These are phyloP conservation scores for Clarias macrocephalus DNA, from an alignment of 2,113 vertebrate species.

Conservation along the genomic window DNA sequence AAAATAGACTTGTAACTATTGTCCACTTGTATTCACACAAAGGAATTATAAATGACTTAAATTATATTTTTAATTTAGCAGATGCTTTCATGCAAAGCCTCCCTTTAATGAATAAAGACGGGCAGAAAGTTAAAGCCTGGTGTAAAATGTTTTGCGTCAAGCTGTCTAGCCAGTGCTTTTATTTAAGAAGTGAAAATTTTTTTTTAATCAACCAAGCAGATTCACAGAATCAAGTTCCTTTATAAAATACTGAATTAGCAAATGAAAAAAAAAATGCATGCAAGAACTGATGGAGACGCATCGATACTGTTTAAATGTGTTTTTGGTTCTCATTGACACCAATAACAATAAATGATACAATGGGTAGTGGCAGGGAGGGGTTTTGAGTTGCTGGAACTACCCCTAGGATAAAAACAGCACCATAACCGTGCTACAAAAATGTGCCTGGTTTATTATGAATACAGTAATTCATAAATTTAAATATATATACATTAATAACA, in stretches of 20 bases:
- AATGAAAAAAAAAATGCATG: background rate
- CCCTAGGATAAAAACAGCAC: too few relatives aligned
- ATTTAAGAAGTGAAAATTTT: background rate
- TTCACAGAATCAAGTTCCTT: background rate
- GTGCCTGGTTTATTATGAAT: too few relatives aligned
- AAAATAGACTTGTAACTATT: background rate
- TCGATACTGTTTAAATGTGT: background rate
- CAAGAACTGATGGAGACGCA: background rate
- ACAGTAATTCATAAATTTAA: too few relatives aligned
- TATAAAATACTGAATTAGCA: background rate
- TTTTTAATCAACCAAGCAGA: background rate
- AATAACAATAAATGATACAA: background rate
- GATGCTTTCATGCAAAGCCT: too few relatives aligned
- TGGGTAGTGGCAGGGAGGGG: too few relatives aligned
- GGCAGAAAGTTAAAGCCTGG: background rate
- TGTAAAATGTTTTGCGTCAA: background rate
- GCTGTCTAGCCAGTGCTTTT: background rate
- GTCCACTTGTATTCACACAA: conserved; percentile 12
- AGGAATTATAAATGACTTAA: background rate
- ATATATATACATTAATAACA: too few relatives aligned
- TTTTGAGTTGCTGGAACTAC: too few relatives aligned
- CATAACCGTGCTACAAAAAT: too few relatives aligned
- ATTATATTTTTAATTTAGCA: background rate
- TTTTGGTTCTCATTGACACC: background rate
- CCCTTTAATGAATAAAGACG: background rate